Conservation (phyloP, 2,113 vertebrate genomes). For the Laticauda colubrina region DNA sequence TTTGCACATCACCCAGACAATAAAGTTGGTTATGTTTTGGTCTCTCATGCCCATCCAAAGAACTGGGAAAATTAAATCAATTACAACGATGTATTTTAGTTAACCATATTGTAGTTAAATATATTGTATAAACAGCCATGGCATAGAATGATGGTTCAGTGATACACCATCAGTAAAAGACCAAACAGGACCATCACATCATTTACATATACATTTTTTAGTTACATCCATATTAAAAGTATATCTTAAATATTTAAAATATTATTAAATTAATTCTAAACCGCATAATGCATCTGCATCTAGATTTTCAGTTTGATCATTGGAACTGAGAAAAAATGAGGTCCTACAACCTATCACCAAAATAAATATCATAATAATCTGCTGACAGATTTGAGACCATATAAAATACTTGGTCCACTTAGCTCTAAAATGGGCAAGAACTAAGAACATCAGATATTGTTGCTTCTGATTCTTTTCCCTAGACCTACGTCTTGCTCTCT, state of each 20-base stretch:
- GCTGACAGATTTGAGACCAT: neutral
- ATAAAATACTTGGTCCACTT: neutral
- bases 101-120: neutral
- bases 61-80: neutral
- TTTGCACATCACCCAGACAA: neutral
- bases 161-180: neutral
- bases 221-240: neutral
- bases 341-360: neutral
- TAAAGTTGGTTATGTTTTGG: neutral
- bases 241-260: neutral
- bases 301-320: neutral
- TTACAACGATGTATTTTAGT: neutral
- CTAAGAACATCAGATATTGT: neutral
- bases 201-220: neutral
- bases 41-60: neutral
- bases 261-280: neutral
- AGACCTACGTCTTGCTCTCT: slow-evolving; percentile 80
- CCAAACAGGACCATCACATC: neutral
- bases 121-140: neutral
- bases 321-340: neutral
- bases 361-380: neutral
- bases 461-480: slow-evolving; percentile 29
- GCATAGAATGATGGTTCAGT: neutral
- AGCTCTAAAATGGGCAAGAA: neutral
- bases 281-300: neutral